These are phyloP conservation scores for Sesamia inferens DNA, from an alignment of 2,888 invertebrate species.

Conservation along the genomic window DNA sequence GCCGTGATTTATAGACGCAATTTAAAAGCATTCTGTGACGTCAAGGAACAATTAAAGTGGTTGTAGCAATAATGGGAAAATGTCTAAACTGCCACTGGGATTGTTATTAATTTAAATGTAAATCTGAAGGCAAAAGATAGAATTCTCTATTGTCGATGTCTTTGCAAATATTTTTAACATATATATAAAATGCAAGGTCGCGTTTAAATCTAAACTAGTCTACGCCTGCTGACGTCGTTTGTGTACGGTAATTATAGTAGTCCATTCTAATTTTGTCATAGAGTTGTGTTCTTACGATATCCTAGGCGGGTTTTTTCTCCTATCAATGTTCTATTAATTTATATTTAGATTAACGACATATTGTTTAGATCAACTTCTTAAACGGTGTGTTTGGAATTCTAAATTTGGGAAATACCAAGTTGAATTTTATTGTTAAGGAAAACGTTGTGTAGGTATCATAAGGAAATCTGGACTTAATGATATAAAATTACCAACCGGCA, in stretches of 20 bases:
- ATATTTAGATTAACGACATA: background rate
- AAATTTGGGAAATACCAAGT: slow-evolving; percentile 10
- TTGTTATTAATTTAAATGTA: slow-evolving; percentile 17
- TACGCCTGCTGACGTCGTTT: slow-evolving; percentile 13
- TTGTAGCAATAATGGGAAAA: slow-evolving; percentile 11
- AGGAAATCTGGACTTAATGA: slow-evolving; percentile 10
- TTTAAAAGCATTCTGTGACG: slow-evolving; percentile 40
- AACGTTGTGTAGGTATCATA: background rate
- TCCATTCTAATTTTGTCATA: slow-evolving; percentile 35
- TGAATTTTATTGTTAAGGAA: slow-evolving; percentile 20
- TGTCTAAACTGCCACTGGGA: background rate
- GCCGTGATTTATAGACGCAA: slow-evolving; percentile 35
- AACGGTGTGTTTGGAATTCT: background rate
- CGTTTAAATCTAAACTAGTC: slow-evolving; percentile 36
- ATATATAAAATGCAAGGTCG: slow-evolving; percentile 44
- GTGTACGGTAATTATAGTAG: slow-evolving; percentile 21
- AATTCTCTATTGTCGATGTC: slow-evolving; percentile 5
- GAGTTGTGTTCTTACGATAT: slow-evolving; percentile 22
- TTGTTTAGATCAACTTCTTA: background rate
- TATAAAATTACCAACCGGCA: background rate
- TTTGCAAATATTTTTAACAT: slow-evolving; percentile 29
- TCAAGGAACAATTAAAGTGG: slow-evolving; percentile 26
- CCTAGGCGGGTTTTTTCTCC: background rate
- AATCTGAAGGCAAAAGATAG: background rate
- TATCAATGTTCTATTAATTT: background rate